A percentile compares a stretch with the other conserved stretches of the same genome.
Conservation (phyloP, 2,113 vertebrate species). For the Barnardius zonarius region DNA sequence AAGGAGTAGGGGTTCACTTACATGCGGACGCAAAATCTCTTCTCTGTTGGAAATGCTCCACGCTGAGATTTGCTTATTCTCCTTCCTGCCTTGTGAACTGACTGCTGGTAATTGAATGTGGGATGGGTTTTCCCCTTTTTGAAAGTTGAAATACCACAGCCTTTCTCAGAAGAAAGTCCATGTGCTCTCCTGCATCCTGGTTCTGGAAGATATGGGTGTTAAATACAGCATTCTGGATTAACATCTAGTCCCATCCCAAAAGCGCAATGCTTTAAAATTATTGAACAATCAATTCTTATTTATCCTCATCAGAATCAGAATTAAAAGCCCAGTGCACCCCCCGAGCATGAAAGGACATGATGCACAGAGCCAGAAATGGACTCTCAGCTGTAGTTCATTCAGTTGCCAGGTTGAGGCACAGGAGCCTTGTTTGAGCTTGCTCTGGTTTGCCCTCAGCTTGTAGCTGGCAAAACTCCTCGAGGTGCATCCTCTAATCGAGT, state of each 20-base stretch:
- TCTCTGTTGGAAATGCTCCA: background rate
- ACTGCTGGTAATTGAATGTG: background rate
- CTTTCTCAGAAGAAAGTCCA: background rate
- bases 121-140: background rate
- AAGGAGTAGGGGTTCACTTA: background rate
- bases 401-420: background rate
- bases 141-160: background rate
- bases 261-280: background rate
- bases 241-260: background rate
- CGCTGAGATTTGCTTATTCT: background rate
- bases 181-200: background rate
- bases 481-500: background rate
- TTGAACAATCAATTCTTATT: background rate
- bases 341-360: background rate
- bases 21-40: background rate
- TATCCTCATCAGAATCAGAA: background rate
- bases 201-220: background rate
- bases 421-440: background rate
- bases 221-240: background rate
- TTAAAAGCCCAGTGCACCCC: background rate
- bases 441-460: background rate
- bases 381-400: background rate
- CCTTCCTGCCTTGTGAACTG: background rate
- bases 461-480: fast-evolving
- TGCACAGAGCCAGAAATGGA: background rate